These are phyloP conservation scores for Megalurothrips usitatus DNA, from an alignment of 2,888 invertebrate genomes.

Conservation along the genomic window DNA sequence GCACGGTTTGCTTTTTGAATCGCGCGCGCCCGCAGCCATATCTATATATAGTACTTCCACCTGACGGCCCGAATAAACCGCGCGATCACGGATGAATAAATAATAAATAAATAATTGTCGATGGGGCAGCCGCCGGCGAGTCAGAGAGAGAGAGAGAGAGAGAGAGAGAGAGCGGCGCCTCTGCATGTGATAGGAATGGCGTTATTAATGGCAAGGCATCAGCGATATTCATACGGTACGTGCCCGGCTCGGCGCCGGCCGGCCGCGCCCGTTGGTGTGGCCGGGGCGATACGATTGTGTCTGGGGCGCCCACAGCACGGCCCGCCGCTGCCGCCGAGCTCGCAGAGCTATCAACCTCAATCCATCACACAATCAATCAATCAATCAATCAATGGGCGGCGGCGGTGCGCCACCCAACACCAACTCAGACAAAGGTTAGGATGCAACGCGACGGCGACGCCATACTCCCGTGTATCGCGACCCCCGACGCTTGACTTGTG, in stretches of 20 bases:
- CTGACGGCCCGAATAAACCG: slow-evolving; percentile 1
- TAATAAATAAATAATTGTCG: not conserved
- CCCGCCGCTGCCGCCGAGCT: too few species aligned
- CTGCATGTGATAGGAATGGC: not conserved
- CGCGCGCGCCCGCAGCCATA: not conserved
- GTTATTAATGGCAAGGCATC: not conserved
- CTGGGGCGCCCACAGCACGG: too few species aligned
- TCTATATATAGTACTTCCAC: slow-evolving; percentile 18
- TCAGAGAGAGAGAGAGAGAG: too few species aligned
- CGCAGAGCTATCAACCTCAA: too few species aligned
- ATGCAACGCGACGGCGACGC: too few species aligned
- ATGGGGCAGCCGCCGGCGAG: not conserved
- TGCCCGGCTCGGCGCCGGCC: not conserved
- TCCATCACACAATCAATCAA: not conserved
- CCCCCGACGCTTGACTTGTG: too few species aligned
- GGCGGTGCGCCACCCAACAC: too few species aligned
- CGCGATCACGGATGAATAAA: not conserved
- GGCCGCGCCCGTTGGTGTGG: too few species aligned
- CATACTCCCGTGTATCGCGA: too few species aligned
- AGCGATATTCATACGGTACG: not conserved
- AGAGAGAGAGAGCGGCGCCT: not conserved
- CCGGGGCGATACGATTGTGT: too few species aligned
- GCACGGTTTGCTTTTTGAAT: not conserved
- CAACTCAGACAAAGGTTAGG: too few species aligned
- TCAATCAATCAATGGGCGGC: slow-evolving; percentile 21